Conservation (phyloP, 2,797 vertebrate species). For the Menidia menidia region DNA sequence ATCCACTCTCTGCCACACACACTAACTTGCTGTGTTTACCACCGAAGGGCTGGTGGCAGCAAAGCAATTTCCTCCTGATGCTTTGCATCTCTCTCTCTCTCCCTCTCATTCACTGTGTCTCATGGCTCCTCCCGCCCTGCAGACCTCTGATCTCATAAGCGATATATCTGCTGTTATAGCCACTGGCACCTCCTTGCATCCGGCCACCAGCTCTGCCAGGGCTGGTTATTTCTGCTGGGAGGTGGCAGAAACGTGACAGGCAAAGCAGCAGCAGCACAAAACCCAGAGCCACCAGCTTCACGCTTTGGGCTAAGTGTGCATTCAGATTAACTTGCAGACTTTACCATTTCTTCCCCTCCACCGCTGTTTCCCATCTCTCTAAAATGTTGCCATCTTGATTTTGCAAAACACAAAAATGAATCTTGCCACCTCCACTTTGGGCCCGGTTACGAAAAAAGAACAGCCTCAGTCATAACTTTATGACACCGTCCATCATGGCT, state of each 20-base stretch:
- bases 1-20: constrained; percentile 75
- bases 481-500: constrained; percentile 71
- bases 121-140: constrained; percentile 73
- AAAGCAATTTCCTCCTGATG: constrained; percentile 83
- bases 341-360: constrained; percentile 37
- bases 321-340: constrained; percentile 63
- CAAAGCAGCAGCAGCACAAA: constrained; percentile 58
- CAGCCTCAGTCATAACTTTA: constrained; percentile 69
- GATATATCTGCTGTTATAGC: constrained; percentile 83
- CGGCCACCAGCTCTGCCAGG: constrained; percentile 78
- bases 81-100: constrained; percentile 59
- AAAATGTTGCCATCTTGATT: constrained; percentile 59
- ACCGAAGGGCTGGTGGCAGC: constrained; percentile 79
- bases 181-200: constrained; percentile 80
- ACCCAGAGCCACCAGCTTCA: constrained; percentile 45
- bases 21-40: constrained; percentile 80
- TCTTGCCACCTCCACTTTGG: constrained; percentile 42
- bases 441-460: constrained; percentile 59
- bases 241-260: constrained; percentile 70
- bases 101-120: constrained; percentile 70
- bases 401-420: constrained; percentile 58
- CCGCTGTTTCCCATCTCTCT: constrained; percentile 21
- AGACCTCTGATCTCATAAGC: constrained; percentile 86
- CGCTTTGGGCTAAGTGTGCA: constrained; percentile 48
- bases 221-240: constrained; percentile 81